Conservation (phyloP, 1,140 invertebrate genomes). For the Leptonema lineaticorne region DNA sequence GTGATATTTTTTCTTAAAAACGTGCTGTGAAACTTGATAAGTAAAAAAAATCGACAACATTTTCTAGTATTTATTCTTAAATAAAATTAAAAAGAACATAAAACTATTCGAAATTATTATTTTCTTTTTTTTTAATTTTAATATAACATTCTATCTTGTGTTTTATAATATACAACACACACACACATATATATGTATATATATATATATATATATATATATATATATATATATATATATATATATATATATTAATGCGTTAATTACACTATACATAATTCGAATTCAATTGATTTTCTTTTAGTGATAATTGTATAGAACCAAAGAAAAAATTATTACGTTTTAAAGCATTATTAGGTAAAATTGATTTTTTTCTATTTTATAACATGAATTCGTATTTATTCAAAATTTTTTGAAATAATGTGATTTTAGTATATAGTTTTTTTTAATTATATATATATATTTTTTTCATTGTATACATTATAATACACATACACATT, state of each 20-base stretch:
- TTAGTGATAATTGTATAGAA: conserved; percentile 40
- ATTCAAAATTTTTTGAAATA: conserved; percentile 32
- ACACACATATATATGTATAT: background rate
- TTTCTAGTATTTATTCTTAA: background rate
- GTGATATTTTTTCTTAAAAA: conserved; percentile 22
- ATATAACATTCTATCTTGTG: background rate
- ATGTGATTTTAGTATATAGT: too few relatives aligned
- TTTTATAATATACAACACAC: background rate
- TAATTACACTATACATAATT: too few relatives aligned
- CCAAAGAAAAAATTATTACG: conserved; percentile 40
- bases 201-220: background rate
- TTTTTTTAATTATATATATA: too few relatives aligned
- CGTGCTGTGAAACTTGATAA: conserved; percentile 23
- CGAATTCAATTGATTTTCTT: too few relatives aligned
- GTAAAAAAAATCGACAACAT: background rate
- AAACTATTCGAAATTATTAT: background rate
- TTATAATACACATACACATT: too few relatives aligned
- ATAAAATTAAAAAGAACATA: background rate
- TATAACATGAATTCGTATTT: conserved; percentile 5
- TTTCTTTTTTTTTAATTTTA: background rate
- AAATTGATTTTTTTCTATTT: conserved; percentile 33
- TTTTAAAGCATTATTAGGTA: conserved; percentile 37
- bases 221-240: too few relatives aligned
- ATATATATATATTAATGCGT: too few relatives aligned
- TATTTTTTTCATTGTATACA: too few relatives aligned